Percentiles rank a stretch among this genome's conserved stretches.
Conservation (phyloP, 2,888 invertebrate genomes). For the Acronicta leporina region DNA sequence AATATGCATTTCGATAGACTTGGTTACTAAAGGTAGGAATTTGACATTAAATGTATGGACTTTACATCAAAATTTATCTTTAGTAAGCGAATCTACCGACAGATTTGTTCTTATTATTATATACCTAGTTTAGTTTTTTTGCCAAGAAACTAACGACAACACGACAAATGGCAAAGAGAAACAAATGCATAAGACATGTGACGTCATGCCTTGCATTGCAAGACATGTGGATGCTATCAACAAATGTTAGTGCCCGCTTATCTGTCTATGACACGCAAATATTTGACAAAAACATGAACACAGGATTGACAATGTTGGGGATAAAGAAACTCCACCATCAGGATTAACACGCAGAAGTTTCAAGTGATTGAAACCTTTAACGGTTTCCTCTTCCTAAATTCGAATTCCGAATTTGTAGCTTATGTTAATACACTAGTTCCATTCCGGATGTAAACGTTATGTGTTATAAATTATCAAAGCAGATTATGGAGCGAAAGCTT, state of each 20-base stretch:
- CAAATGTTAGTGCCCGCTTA: conserved; percentile 52
- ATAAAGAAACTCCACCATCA: conserved; percentile 17
- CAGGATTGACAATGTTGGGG: conserved; percentile 17
- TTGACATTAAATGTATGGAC: too few relatives aligned
- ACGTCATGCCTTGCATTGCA: conserved; percentile 17
- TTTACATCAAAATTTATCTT: too few relatives aligned
- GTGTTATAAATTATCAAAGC: conserved; percentile 37
- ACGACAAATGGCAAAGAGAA: conserved; percentile 3
- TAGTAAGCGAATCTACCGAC: too few relatives aligned
- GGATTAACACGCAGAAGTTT: conserved; percentile 4
- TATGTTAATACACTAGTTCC: conserved; percentile 23
- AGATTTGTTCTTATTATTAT: too few relatives aligned
- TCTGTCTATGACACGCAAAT: conserved; percentile 47
- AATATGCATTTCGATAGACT: too few relatives aligned
- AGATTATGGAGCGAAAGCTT: conserved; percentile 43
- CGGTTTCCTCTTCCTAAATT: neutral
- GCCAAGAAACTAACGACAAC: neutral
- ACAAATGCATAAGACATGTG: conserved; percentile 8
- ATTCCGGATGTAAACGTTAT: conserved; percentile 23
- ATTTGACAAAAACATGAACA: conserved; percentile 43
- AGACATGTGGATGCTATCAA: conserved; percentile 32
- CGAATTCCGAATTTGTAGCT: conserved; percentile 31
- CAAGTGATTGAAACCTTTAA: too few relatives aligned
- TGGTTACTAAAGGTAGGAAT: too few relatives aligned
- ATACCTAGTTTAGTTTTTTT: neutral